phyloP scores from a whole-genome alignment of 2,888 invertebrate species.

The Tetheella fluctuosa region DNA sequence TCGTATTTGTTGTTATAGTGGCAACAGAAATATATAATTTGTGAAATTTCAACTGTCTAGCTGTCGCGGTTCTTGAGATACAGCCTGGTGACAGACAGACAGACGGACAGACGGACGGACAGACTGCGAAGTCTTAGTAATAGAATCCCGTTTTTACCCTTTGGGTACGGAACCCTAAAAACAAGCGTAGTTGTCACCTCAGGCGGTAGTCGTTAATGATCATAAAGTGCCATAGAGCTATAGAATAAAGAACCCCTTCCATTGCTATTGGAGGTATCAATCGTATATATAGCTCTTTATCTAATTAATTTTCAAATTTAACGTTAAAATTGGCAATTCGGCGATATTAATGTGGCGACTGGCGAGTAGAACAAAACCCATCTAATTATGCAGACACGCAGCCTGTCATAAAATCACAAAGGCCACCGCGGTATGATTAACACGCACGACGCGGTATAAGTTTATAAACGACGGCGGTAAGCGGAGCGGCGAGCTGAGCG shows the following conservation, averaged over 20 bases:
- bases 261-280: slow-evolving; percentile 11
- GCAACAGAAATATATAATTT: no score
- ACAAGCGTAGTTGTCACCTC: not conserved
- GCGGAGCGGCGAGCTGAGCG: not conserved
- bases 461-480: slow-evolving; percentile 22
- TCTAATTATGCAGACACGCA: slow-evolving; percentile 48
- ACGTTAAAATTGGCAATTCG: not conserved
- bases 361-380: slow-evolving; percentile 37
- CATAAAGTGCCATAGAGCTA: slow-evolving; percentile 4
- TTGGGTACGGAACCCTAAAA: no score
- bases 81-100: no score
- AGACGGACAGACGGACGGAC: no score
- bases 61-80: no score
- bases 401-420: slow-evolving; percentile 64
- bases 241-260: slow-evolving; percentile 1
- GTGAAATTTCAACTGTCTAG: no score
- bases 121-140: no score
- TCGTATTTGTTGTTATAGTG: no score
- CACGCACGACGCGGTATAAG: slow-evolving; percentile 35
- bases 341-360: slow-evolving; percentile 15
- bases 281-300: slow-evolving; percentile 9
- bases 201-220: slow-evolving; percentile 9
- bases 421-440: slow-evolving; percentile 59
- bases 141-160: no score
- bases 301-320: slow-evolving; percentile 13